phyloP scores from a whole-genome alignment of 2,113 vertebrate species.

The Mandrillus leucophaeus region DNA sequence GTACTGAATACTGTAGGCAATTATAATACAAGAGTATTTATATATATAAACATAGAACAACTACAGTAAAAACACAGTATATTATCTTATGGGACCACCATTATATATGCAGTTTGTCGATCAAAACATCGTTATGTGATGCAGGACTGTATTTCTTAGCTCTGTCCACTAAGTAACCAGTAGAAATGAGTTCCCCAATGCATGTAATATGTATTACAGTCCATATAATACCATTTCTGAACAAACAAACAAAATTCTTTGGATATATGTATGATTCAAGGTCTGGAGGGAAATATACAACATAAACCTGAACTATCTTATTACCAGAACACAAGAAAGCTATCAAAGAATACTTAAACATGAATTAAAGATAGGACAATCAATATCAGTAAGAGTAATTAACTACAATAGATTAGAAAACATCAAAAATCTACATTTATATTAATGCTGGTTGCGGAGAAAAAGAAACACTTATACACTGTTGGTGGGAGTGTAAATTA shows the following conservation, averaged over 20 bases:
- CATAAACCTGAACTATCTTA: background rate
- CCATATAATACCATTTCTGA: background rate
- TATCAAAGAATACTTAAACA: background rate
- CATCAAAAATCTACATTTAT: background rate
- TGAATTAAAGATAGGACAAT: background rate
- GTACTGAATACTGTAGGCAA: background rate
- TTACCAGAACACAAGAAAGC: background rate
- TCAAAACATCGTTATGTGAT: background rate
- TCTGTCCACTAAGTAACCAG: background rate
- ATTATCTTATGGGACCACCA: background rate
- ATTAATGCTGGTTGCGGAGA: background rate
- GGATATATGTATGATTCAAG: background rate
- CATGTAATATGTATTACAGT: background rate
- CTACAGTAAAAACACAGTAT: background rate
- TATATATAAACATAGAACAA: background rate
- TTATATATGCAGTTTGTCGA: background rate
- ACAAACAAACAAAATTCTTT: background rate
- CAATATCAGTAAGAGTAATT: background rate
- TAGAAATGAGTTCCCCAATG: background rate
- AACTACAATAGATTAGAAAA: background rate
- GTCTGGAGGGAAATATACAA: background rate
- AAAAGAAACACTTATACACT: background rate
- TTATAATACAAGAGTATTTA: background rate
- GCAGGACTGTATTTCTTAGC: background rate
- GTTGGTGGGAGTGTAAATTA: no score